Evolutionary conservation across 2,113 vertebrate genomes (phyloP), one percentile per base, ranked within the genome.

Genomic region (Halcyon malimbica): DNA sequence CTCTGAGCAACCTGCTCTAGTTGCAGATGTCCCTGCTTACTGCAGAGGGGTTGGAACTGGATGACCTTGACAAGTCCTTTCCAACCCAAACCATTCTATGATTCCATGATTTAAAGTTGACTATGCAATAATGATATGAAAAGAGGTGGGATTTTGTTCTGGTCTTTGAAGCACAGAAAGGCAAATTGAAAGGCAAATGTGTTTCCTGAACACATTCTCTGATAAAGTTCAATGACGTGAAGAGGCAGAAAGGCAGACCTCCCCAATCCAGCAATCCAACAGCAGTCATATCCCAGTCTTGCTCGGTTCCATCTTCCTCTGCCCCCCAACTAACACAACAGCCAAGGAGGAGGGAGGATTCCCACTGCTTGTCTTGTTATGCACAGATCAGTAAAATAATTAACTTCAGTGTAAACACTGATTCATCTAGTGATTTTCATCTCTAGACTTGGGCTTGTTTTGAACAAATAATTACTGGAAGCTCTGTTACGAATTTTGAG

Each of bases 331-430:
- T 48, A 65, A 35, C 6, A 24, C 23, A 62, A 24, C 46, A 54
- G 44, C n/a, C 29, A 17, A 35, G 33, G 24, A 73, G 26, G 3
- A 54, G 44, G n/a, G 33, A 46, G 23, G 7, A 42, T 77, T 56
- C 41, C 23, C n/a, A 8, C 23, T 37, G 17, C 41, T 46, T 4
- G 0, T n/a, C n/a, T 12, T 5, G 11, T 57, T 53, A 51, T 1
- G 14, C 31, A 24, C 17, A n/a, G 16, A 18, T 15, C 10, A 53
- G 17, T 26, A 71, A 28, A 83, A 69, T 20, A 42, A 64, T 28
- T 26, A 33, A 64, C 3, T 35, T 11, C 3, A 67, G 16, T 12
- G 33, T 21, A 26, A 67, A n/a, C 18, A 6, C 20, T 73, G 29
- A 20, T 82, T 48, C 23, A 60, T 31, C 4, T 41, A 26, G 7